Evolutionary conservation across 1,140 invertebrate species (phyloP).

Genomic region (Calephelis nemesis): DNA sequence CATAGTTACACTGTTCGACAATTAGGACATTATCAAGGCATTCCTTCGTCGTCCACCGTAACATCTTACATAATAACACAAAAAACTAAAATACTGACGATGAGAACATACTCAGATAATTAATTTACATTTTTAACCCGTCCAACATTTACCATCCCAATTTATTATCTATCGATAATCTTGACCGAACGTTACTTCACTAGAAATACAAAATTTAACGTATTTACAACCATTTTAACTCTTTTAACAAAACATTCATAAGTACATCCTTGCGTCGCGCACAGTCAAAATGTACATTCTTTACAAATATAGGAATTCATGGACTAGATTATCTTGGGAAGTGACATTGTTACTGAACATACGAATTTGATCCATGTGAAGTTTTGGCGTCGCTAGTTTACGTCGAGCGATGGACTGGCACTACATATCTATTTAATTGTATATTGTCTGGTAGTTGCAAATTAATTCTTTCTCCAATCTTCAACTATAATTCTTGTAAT

Average conservation of each 20-base stretch:
- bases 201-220: constrained; percentile 79
- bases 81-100: constrained; percentile 36
- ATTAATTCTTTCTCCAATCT: constrained; percentile 34
- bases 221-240: constrained; percentile 77
- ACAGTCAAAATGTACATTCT: constrained; percentile 73
- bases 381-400: constrained; percentile 40
- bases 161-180: constrained; percentile 61
- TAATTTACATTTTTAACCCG: constrained; percentile 55
- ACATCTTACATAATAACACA: constrained; percentile 2
- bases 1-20: constrained; percentile 19
- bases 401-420: constrained; percentile 39
- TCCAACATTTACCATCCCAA: constrained; percentile 49
- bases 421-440: constrained; percentile 43
- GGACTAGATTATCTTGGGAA: constrained; percentile 69
- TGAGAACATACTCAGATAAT: constrained; percentile 49
- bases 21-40: constrained; percentile 41
- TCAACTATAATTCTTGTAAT: constrained; percentile 20
- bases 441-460: constrained; percentile 65
- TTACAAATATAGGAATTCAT: constrained; percentile 58
- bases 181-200: constrained; percentile 72
- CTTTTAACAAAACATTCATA: constrained; percentile 73
- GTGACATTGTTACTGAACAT: constrained; percentile 38
- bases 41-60: neutral
- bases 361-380: constrained; percentile 29
- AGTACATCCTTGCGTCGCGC: constrained; percentile 70